phyloP scores from a whole-genome alignment of 2,797 vertebrate genomes.

The Phrynocephalus vlangalii region DNA sequence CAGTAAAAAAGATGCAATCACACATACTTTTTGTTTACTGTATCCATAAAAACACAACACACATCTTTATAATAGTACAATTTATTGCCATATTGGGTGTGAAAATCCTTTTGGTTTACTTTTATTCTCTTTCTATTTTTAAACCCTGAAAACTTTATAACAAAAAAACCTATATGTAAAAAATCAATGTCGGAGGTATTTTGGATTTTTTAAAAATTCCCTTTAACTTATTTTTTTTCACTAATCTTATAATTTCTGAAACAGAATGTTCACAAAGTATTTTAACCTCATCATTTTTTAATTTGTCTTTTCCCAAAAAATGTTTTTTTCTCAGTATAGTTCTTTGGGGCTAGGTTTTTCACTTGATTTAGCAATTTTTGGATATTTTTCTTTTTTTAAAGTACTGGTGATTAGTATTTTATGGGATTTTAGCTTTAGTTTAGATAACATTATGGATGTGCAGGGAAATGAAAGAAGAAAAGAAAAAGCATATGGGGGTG shows the following conservation, averaged over 20 bases:
- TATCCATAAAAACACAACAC: too few relatives aligned
- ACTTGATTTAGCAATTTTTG: slow-evolving; percentile 34
- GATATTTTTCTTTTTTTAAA: neutral
- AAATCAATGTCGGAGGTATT: slow-evolving; percentile 20
- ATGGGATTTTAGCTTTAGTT: slow-evolving; percentile 8
- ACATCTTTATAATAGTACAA: too few relatives aligned
- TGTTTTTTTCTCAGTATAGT: slow-evolving; percentile 17
- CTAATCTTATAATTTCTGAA: slow-evolving; percentile 33
- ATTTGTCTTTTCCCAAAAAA: neutral
- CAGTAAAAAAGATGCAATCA: too few relatives aligned
- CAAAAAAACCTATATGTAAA: neutral
- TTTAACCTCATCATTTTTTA: slow-evolving; percentile 33
- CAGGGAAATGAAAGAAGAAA: neutral
- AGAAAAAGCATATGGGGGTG: neutral
- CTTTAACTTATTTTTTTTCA: slow-evolving; percentile 28
- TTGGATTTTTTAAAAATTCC: slow-evolving; percentile 27
- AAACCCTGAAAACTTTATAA: neutral
- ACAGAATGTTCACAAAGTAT: neutral
- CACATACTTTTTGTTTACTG: too few relatives aligned
- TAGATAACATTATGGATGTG: neutral
- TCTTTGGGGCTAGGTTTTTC: slow-evolving; percentile 30
- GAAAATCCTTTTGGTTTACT: too few relatives aligned
- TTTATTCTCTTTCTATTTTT: too few relatives aligned
- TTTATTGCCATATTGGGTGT: too few relatives aligned
- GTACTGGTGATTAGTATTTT: neutral